These are phyloP conservation scores for Falco naumanni DNA, from an alignment of 2,797 vertebrate genomes.

Conservation along the genomic window DNA sequence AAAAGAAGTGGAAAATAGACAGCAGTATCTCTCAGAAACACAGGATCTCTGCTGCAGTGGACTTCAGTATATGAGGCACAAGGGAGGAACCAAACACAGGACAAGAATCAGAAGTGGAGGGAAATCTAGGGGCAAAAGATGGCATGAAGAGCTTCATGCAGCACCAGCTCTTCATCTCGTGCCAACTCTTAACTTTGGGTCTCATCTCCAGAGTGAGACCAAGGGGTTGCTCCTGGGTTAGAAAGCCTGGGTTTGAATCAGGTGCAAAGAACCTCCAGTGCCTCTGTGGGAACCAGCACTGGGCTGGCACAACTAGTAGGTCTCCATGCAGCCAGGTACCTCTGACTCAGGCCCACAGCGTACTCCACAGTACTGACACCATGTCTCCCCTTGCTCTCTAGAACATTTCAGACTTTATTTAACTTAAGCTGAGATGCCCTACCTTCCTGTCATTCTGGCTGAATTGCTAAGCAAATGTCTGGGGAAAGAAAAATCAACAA, in stretches of 20 bases:
- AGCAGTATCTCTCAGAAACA: background rate
- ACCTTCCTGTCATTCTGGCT: background rate
- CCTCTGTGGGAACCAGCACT: background rate
- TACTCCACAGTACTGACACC: background rate
- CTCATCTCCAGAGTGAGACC: background rate
- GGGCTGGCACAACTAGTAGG: background rate
- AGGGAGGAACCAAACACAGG: background rate
- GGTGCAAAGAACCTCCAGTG: background rate
- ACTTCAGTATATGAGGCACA: background rate
- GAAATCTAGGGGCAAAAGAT: background rate
- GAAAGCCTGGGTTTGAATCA: background rate
- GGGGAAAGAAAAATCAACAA: background rate
- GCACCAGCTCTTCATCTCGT: background rate
- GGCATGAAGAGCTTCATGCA: background rate
- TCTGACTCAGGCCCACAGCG: background rate
- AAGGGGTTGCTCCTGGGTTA: background rate
- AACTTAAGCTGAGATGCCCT: background rate
- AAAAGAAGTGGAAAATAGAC: background rate
- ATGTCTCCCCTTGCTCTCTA: background rate
- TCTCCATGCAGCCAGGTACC: background rate
- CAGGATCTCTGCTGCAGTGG: accelerated
- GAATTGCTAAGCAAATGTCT: background rate
- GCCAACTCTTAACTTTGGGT: background rate
- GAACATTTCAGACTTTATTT: background rate
- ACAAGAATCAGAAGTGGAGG: background rate